These are phyloP conservation scores for Cyrtonyx montezumae DNA, from an alignment of 2,113 vertebrate species.

Conservation along the genomic window DNA sequence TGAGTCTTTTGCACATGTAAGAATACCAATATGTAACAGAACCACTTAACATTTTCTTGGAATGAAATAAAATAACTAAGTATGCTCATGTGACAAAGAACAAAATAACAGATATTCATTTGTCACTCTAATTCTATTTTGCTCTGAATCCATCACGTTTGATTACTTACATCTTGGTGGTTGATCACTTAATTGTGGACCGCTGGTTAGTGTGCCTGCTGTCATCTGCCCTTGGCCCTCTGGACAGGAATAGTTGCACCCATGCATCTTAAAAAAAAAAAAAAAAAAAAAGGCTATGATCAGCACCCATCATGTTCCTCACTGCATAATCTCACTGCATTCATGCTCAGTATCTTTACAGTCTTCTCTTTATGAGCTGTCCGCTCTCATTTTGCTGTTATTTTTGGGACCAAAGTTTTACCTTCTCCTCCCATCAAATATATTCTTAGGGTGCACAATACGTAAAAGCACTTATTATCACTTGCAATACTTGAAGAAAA, in stretches of 20 bases:
- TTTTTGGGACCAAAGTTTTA: not conserved
- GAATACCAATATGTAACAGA: not conserved
- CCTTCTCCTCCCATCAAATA: not conserved
- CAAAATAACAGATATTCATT: not conserved
- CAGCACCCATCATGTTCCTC: not conserved
- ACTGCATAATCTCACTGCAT: not conserved
- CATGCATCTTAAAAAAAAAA: not conserved
- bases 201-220: not conserved
- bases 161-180: not conserved
- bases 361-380: not conserved
- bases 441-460: not conserved
- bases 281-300: not conserved
- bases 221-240: not conserved
- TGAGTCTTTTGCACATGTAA: not conserved
- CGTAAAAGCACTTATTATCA: not conserved
- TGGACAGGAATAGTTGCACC: not conserved
- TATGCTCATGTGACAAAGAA: not conserved
- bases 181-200: not conserved
- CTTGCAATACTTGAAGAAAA: not conserved
- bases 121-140: not conserved
- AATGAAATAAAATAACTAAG: not conserved
- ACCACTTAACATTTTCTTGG: not conserved
- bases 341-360: not conserved
- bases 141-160: not conserved
- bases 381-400: not conserved